Evolutionary conservation across 2,888 invertebrate species (phyloP), one percentile per base, ranked within the genome.

Genomic region (Machimus atricapillus): DNA sequence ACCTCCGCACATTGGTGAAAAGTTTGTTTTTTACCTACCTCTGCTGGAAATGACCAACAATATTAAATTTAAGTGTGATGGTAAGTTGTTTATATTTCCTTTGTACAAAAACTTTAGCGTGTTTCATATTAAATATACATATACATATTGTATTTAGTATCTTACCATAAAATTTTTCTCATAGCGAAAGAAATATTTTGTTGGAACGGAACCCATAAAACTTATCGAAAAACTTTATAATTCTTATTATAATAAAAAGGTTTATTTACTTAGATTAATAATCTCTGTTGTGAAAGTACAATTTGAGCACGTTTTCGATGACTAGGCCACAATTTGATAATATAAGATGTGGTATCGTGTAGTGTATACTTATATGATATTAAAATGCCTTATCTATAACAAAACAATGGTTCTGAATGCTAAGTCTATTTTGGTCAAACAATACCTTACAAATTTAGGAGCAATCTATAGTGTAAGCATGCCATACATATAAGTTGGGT

Each of bases 11-110:
- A 88, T 90, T 9, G 89, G 90, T 0, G 90, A 90, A 87, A 90
- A 90, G 1, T 86, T 91, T 14, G 89, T 89, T 0, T 91, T 91
- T 88, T 77, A 91, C 23, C 58, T 92, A 86, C 91, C 91, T 6
- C 88, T 91, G 12, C 88, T 90, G 19, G 86, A 89, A 0, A 89
- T 82, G 81, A 89, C 89, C 27, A 83, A 85, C 0, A 90, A 88
- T 16, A 8, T 40, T 52, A 89, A 89, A 88, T 89, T 89, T 82
- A 82, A 77, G 9, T 91, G 91, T 83, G 90, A 90, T 81, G 90
- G 91, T 91, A 89, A 88, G 89, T 46, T 46, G 4, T 14, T 16
- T 14, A 16, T 89, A 0, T 2, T 19, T 66, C 27, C 12, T 27
- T 23, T 34, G 7, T 7, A 34, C 1, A 7, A 7, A 34, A 34